phyloP scores from a whole-genome alignment of 37 sponge, comb jelly and placozoan species.

The Theonella swinhoei region DNA sequence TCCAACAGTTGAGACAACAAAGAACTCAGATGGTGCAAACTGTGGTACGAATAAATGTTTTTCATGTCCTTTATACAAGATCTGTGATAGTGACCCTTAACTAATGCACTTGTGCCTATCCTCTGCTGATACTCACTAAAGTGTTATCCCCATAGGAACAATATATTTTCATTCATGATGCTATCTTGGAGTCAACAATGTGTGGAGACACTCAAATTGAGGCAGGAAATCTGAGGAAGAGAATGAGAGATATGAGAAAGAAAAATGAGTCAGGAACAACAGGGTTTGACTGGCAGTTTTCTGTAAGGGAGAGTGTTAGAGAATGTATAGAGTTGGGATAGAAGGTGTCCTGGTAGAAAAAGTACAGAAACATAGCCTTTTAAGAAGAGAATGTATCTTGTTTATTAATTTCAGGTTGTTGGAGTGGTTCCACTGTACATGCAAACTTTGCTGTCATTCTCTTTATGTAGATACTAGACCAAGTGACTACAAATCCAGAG shows the following conservation, averaged over 20 bases:
- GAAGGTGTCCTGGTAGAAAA: not conserved
- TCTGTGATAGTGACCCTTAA: too few species aligned
- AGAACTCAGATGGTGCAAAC: slow-evolving; percentile 58
- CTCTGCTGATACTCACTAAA: too few species aligned
- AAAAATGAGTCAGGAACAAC: not conserved
- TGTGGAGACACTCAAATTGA: slow-evolving; percentile 22
- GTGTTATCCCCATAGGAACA: slow-evolving; percentile 22
- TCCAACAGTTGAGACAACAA: slow-evolving; percentile 34
- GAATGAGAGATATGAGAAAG: not conserved
- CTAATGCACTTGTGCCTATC: too few species aligned
- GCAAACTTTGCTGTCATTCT: too few species aligned
- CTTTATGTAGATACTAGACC: slow-evolving; percentile 22
- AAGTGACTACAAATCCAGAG: slow-evolving; percentile 16
- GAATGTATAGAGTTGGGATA: not conserved
- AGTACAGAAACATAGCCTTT: not conserved
- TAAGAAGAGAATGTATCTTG: not conserved
- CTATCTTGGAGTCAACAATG: slow-evolving; percentile 25
- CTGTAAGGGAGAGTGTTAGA: not conserved
- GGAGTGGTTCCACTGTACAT: too few species aligned
- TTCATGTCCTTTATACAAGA: not conserved
- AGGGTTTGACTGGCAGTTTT: not conserved
- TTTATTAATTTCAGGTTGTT: not conserved
- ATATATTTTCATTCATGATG: slow-evolving; percentile 44
- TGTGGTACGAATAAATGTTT: slow-evolving; percentile 15
- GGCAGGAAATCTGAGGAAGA: not conserved